These are phyloP conservation scores for Hermetia illucens DNA, from an alignment of 1,140 invertebrate species.

Conservation along the genomic window DNA sequence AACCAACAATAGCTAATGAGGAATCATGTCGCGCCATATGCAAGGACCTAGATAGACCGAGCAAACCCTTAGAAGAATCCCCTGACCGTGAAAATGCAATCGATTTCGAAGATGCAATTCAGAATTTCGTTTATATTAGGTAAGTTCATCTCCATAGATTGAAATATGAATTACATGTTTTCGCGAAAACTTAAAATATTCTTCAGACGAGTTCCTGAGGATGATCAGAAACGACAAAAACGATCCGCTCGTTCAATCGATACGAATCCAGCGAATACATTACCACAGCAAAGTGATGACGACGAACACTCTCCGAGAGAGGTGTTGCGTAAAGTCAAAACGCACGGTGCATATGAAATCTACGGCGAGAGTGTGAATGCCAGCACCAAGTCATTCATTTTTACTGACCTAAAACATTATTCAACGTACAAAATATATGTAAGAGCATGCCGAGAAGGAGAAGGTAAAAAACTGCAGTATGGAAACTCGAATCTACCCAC, in stretches of 20 bases:
- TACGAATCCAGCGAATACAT: neutral
- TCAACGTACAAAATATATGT: constrained; percentile 54
- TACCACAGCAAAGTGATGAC: too few relatives aligned
- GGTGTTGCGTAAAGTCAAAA: neutral
- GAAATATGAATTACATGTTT: neutral
- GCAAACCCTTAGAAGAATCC: too few relatives aligned
- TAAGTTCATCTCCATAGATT: constrained; percentile 8
- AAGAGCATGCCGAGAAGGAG: constrained; percentile 50
- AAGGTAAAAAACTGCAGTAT: constrained; percentile 12
- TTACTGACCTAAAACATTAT: constrained; percentile 54
- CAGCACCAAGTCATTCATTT: constrained; percentile 31
- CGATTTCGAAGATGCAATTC: constrained; percentile 24
- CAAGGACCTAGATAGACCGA: too few relatives aligned
- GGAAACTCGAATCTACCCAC: constrained; percentile 6
- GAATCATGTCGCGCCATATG: too few relatives aligned
- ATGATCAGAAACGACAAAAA: neutral
- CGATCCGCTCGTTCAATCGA: neutral
- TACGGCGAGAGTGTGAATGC: constrained; percentile 10
- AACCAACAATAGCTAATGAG: too few relatives aligned
- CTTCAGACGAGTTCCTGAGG: neutral
- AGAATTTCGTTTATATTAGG: constrained; percentile 25
- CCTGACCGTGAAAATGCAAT: constrained; percentile 13
- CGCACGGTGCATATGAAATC: constrained; percentile 9
- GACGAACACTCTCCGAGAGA: neutral
- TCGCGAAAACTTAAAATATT: neutral